Evolutionary conservation across 53 echinoderm and acorn worm species (phyloP).

Genomic region (Actinopyga echinites): DNA sequence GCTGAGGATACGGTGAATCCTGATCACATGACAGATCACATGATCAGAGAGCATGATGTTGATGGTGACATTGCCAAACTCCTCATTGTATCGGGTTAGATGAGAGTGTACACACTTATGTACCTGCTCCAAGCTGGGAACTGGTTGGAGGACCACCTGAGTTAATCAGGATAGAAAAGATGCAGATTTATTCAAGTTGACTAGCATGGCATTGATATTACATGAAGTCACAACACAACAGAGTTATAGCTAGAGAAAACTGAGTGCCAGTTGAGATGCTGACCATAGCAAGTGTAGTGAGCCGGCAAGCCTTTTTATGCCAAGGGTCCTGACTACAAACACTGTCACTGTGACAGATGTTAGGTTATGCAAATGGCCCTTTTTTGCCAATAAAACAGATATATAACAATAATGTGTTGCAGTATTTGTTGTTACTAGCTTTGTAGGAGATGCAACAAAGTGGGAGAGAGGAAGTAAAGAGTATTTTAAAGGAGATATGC

Average conservation of each 20-base stretch:
- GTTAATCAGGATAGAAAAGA: neutral
- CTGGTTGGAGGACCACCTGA: constrained; percentile 90
- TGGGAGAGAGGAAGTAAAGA: too few species aligned
- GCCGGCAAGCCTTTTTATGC: too few species aligned
- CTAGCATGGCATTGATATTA: too few species aligned
- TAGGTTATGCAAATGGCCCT: too few species aligned
- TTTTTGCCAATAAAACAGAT: neutral
- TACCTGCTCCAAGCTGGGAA: constrained; percentile 76
- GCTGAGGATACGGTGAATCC: constrained; percentile 90
- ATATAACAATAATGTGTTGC: too few species aligned
- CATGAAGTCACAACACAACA: too few species aligned
- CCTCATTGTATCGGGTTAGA: constrained; percentile 97
- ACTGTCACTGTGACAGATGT: too few species aligned
- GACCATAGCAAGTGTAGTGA: neutral
- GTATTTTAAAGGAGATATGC: too few species aligned
- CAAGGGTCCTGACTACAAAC: neutral
- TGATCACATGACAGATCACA: constrained; percentile 92
- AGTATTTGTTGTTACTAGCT: too few species aligned
- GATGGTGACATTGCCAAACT: constrained; percentile 93
- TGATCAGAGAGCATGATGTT: constrained; percentile 99
- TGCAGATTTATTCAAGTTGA: neutral
- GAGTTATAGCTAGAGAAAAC: too few species aligned
- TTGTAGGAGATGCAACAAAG: too few species aligned
- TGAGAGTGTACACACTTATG: constrained; percentile 89
- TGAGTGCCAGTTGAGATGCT: too few species aligned